Evolutionary conservation across 2,888 invertebrate species (phyloP).

Genomic region (Orgyia antiqua): DNA sequence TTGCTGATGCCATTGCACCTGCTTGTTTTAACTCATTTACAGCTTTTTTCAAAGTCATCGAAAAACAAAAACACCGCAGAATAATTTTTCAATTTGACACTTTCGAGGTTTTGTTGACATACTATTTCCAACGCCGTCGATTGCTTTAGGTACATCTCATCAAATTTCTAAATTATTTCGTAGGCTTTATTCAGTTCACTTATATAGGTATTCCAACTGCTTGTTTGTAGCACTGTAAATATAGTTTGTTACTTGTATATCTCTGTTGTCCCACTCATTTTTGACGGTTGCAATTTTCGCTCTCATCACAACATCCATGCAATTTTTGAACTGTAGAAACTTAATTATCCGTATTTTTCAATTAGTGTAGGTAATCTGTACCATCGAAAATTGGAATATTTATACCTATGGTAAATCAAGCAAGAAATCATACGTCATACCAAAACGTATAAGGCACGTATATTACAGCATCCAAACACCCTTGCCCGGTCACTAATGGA

Average conservation of each 20-base stretch:
- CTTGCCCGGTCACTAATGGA: too few relatives aligned
- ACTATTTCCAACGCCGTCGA: conserved; percentile 23
- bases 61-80: conserved; percentile 12
- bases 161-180: conserved; percentile 12
- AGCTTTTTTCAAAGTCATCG: conserved; percentile 18
- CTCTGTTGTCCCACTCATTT: conserved; percentile 9
- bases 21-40: conserved; percentile 6
- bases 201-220: conserved; percentile 22
- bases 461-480: too few relatives aligned
- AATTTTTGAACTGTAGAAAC: conserved; percentile 19
- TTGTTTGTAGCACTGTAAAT: conserved; percentile 19
- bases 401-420: too few relatives aligned
- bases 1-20: neutral
- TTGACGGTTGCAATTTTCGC: too few relatives aligned
- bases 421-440: too few relatives aligned
- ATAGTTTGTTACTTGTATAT: conserved; percentile 20
- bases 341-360: conserved; percentile 20
- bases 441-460: too few relatives aligned
- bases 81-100: conserved; percentile 19
- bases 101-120: conserved; percentile 18
- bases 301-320: too few relatives aligned
- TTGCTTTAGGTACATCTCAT: conserved; percentile 20
- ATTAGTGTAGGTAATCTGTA: too few relatives aligned
- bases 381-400: too few relatives aligned
- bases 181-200: neutral